Conservation (phyloP, 2,888 invertebrate genomes). For the Pemphredon lugubris region DNA sequence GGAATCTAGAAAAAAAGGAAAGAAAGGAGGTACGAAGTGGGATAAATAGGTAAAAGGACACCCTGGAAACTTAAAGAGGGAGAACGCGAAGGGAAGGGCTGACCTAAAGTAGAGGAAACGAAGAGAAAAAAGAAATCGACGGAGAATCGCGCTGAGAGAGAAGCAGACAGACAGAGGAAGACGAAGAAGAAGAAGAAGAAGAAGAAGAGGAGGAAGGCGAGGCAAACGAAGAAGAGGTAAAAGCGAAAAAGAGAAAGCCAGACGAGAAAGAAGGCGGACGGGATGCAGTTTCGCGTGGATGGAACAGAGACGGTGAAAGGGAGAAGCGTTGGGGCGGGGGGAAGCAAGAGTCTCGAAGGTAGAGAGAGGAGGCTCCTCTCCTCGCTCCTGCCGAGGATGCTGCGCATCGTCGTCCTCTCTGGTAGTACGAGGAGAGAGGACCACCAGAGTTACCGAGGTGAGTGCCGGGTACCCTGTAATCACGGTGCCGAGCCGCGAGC, state of each 20-base stretch:
- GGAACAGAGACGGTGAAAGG: constrained; percentile 9
- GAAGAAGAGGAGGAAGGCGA: constrained; percentile 10
- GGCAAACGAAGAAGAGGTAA: background rate
- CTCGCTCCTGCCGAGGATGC: constrained; percentile 49
- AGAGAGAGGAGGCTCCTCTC: constrained; percentile 26
- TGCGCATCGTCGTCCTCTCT: constrained; percentile 48
- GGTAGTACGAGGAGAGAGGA: constrained; percentile 72
- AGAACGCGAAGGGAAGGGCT: too few species aligned
- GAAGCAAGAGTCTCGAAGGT: constrained; percentile 2
- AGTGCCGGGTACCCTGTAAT: constrained; percentile 81
- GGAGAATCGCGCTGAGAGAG: too few species aligned
- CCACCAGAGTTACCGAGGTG: constrained; percentile 81
- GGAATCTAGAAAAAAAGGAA: too few species aligned
- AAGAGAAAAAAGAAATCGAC: too few species aligned
- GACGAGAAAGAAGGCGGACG: constrained; percentile 2
- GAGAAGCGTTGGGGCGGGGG: background rate
- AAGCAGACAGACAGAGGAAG: constrained; percentile 14
- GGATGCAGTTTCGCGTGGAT: background rate
- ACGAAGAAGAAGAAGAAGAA: background rate
- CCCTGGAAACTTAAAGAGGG: too few species aligned
- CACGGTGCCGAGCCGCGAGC: constrained; percentile 80
- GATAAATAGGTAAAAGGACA: too few species aligned
- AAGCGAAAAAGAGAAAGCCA: background rate
- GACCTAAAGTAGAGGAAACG: too few species aligned
- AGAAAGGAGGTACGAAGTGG: too few species aligned